These are phyloP conservation scores for Psilopsiagon aymara DNA, from an alignment of 2,113 vertebrate genomes.

Conservation along the genomic window DNA sequence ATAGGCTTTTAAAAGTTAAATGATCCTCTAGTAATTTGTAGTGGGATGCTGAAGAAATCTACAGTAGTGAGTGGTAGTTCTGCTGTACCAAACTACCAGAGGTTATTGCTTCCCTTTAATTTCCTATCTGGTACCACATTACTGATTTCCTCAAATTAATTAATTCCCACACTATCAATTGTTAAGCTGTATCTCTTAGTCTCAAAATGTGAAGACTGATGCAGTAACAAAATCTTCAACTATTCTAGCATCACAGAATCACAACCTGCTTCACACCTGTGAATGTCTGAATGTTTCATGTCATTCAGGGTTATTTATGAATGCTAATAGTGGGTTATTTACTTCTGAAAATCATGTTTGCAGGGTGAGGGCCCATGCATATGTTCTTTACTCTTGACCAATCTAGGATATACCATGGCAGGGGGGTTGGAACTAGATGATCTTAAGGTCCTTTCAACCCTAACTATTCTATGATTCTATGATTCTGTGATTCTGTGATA, in stretches of 20 bases:
- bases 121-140: neutral
- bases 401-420: neutral
- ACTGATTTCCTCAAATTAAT: slow-evolving; percentile 9
- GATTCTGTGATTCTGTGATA: neutral
- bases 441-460: too few species aligned
- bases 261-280: accelerated
- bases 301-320: neutral
- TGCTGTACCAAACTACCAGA: neutral
- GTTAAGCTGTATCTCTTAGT: neutral
- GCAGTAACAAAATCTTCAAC: neutral
- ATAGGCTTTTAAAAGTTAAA: slow-evolving; percentile 32
- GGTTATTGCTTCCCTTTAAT: neutral
- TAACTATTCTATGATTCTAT: too few species aligned
- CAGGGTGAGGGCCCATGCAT: accelerated
- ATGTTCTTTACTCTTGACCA: neutral
- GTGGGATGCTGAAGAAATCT: neutral
- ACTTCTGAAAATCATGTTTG: neutral
- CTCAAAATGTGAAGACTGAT: neutral
- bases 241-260: neutral
- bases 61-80: neutral
- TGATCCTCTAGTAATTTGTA: neutral
- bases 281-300: neutral
- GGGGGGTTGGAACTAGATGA: too few species aligned
- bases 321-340: neutral
- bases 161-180: neutral